A percentile compares a stretch with the other conserved stretches of the same genome.
phyloP scores from a whole-genome alignment of 2,113 vertebrate genomes.

The Centropus bengalensis region DNA sequence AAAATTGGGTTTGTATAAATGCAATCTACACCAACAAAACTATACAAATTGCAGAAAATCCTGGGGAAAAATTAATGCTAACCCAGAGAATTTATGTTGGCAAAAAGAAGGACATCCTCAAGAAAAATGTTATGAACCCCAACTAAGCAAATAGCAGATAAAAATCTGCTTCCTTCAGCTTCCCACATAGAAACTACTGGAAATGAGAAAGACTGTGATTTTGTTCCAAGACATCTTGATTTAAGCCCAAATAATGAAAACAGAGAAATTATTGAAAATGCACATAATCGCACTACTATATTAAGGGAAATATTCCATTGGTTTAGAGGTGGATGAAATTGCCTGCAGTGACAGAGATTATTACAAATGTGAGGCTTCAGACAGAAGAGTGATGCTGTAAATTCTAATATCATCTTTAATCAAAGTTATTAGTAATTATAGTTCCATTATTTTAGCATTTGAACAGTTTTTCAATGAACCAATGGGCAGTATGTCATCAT shows the following conservation, averaged over 20 bases:
- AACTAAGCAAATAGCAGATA: background rate
- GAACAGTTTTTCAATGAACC: conserved; percentile 56
- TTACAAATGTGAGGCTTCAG: conserved; percentile 6
- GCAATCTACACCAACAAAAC: background rate
- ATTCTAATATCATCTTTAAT: conserved; percentile 47
- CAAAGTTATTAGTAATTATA: conserved; percentile 65
- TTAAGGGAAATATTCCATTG: conserved; percentile 12
- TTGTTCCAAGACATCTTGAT: background rate
- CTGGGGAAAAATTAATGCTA: background rate
- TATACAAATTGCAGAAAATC: background rate
- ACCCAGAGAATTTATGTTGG: background rate
- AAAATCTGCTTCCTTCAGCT: background rate
- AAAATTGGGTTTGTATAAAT: background rate
- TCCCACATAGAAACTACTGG: background rate
- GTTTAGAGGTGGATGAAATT: conserved; percentile 27
- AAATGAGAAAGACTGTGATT: background rate
- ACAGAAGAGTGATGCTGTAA: conserved; percentile 7
- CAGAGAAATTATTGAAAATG: background rate
- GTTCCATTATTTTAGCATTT: conserved; percentile 66
- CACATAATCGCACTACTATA: background rate
- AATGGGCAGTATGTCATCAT: conserved; percentile 40
- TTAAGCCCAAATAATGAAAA: background rate
- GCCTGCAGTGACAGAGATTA: conserved; percentile 20
- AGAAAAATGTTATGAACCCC: background rate
- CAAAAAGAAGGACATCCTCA: background rate